A percentile compares a stretch with the other conserved stretches of the same genome.
These are phyloP conservation scores for Leptatherina wallacei DNA, from an alignment of 2,797 vertebrate genomes.

Conservation along the genomic window DNA sequence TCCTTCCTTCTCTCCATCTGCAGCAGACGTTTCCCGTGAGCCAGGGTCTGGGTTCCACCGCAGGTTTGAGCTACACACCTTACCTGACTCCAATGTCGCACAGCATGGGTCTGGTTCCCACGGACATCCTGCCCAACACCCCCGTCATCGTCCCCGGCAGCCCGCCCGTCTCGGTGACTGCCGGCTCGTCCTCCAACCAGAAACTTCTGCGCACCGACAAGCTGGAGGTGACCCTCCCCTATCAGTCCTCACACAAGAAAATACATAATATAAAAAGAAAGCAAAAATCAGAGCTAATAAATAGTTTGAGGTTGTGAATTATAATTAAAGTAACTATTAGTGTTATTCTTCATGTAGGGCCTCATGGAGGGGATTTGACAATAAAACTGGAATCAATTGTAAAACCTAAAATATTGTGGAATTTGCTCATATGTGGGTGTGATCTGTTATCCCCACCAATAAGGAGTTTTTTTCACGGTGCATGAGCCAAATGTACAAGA, in stretches of 20 bases:
- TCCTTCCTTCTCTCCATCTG: constrained; percentile 54
- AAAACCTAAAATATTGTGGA: too few species aligned
- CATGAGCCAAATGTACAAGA: too few species aligned
- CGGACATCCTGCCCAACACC: constrained; percentile 91
- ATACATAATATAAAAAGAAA: background rate
- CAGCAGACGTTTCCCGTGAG: constrained; percentile 92
- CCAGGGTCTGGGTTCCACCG: constrained; percentile 90
- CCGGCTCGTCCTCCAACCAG: constrained; percentile 88
- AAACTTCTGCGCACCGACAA: constrained; percentile 96
- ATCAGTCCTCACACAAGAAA: constrained; percentile 6
- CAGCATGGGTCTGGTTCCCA: constrained; percentile 93
- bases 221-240: constrained; percentile 87
- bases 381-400: too few species aligned
- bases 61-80: constrained; percentile 92
- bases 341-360: too few species aligned
- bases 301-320: background rate
- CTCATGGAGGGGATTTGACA: too few species aligned
- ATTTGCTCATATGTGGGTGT: too few species aligned
- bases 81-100: constrained; percentile 93
- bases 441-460: too few species aligned
- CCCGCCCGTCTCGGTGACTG: constrained; percentile 88
- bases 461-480: too few species aligned
- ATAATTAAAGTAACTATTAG: too few species aligned
- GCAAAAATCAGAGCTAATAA: background rate
- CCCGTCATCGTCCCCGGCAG: constrained; percentile 93